Evolutionary conservation across 2,888 invertebrate species (phyloP).

Genomic region (Monochamus alternatus): DNA sequence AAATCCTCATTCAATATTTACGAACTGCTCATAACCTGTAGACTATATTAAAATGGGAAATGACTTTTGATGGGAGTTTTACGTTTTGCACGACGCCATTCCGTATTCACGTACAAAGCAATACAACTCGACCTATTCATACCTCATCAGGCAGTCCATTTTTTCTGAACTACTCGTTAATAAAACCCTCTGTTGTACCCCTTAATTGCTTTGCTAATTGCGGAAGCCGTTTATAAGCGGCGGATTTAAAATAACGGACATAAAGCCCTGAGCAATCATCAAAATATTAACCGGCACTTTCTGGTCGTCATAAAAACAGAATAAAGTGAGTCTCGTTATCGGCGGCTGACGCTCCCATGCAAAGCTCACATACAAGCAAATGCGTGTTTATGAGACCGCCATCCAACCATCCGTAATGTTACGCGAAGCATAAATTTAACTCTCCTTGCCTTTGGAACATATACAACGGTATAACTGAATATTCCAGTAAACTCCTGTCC

Average conservation of each 20-base stretch:
- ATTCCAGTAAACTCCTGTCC: background rate
- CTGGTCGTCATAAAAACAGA: conserved; percentile 4
- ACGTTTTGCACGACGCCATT: background rate
- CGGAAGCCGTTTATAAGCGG: background rate
- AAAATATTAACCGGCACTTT: conserved; percentile 3
- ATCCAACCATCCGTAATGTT: conserved; percentile 23
- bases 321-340: conserved; percentile 1
- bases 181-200: too few species aligned
- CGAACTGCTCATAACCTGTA: conserved; percentile 2
- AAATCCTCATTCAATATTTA: background rate
- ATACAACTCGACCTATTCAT: too few species aligned
- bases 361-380: conserved; percentile 16
- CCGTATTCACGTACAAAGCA: background rate
- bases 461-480: conserved; percentile 4
- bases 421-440: conserved; percentile 20
- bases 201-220: background rate
- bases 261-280: background rate
- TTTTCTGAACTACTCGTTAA: too few species aligned
- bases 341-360: background rate
- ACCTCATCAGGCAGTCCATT: too few species aligned
- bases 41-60: background rate
- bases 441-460: conserved; percentile 16
- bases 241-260: conserved; percentile 4
- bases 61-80: background rate
- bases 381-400: conserved; percentile 18